Base-by-base conservation (phyloP, 64 coral and sea anemone genomes). In the Orbicella faveolata region DNA sequence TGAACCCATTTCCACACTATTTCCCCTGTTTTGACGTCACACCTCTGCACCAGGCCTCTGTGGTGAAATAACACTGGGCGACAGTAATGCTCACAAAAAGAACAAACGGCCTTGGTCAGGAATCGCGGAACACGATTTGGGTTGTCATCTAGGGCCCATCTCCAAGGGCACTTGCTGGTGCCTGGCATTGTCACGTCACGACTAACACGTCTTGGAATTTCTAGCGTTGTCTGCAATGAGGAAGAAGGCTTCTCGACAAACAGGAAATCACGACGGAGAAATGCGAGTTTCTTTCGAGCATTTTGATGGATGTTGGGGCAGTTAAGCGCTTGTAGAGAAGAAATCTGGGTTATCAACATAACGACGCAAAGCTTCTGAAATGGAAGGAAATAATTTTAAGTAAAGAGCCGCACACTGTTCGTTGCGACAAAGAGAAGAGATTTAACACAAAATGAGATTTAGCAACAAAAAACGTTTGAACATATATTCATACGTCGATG, bases 51-150 rank as follows among this genome's bases (percentile, higher is more conserved):
- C 44, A 91, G 89, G 18, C 81, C 89, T 4, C 37, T 57, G 25
- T 92, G 81, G 4, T 74, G 62, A 67, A 37, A 87, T 39, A 36
- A 36, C 21, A 92, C 90, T 66, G 81, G 26, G 53, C 57, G 81
- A 48, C 90, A 92, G 36, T 83, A 75, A 65, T 61, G 72, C 51
- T 18, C 66, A 74, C 89, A 86, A 84, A 44, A 61, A 78, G 73
- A 83, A 67, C 90, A 87, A 14, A 86, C 90, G 65, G 90, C 90
- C 75, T 92, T 92, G 14, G 90, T 87, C 35, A 92, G 75, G 66
- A 87, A 75, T 52, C 90, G 90, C 54, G 83, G 90, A 36, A 92
- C 25, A 78, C 74, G 82, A 75, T 77, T 67, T 48, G 55, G 82
- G 36, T 87, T 53, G 39, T 76, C 82, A 23, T 92, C 90, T 53